These are phyloP conservation scores for Corythornis leucogaster DNA, from an alignment of 2,797 vertebrate species.

Conservation along the genomic window DNA sequence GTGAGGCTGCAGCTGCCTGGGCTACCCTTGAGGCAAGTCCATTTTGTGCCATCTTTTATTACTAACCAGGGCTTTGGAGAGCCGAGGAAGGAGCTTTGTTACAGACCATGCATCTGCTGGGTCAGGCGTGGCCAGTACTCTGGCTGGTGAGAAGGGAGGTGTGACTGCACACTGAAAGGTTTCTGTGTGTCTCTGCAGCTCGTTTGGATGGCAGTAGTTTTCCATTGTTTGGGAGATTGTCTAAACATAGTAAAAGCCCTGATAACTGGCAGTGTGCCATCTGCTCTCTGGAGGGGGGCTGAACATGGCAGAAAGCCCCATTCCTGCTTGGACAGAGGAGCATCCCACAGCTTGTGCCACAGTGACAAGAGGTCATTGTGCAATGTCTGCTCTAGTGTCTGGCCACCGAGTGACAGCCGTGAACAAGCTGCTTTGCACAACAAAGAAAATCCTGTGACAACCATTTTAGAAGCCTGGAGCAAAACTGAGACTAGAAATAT, in stretches of 20 bases:
- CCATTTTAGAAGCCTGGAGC: neutral
- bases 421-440: conserved; percentile 9
- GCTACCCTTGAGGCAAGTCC: neutral
- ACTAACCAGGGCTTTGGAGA: neutral
- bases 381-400: neutral
- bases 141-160: neutral
- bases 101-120: neutral
- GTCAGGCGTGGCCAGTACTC: neutral
- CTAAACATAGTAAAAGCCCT: conserved; percentile 43
- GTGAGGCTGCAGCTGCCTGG: neutral
- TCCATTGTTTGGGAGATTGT: conserved; percentile 54
- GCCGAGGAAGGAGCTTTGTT: neutral
- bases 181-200: conserved; percentile 12
- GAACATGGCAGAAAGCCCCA: neutral
- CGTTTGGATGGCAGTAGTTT: conserved; percentile 21
- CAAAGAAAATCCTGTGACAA: conserved; percentile 28
- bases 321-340: neutral
- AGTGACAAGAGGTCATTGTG: neutral
- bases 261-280: conserved; percentile 24
- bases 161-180: neutral
- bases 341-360: neutral
- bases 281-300: conserved; percentile 12
- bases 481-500: neutral
- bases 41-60: neutral
- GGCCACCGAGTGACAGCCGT: neutral